A percentile compares a stretch with the other conserved stretches of the same genome.
Evolutionary conservation across 2,888 invertebrate species (phyloP).

Genomic region (Agrochola lychnidis): DNA sequence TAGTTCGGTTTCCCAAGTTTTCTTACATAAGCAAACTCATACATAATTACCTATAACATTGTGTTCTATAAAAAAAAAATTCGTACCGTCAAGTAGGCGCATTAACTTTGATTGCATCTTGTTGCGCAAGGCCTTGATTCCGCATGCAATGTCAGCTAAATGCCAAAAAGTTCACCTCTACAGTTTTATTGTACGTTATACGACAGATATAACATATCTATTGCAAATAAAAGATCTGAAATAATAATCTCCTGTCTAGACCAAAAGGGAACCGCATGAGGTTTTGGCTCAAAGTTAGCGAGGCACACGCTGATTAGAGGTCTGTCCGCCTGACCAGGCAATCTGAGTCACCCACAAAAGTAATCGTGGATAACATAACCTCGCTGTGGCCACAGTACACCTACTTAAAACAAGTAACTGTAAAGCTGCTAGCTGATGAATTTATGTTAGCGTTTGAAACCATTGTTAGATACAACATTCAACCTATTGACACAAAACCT

Average conservation of each 20-base stretch:
- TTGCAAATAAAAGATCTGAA: constrained; percentile 32
- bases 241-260: constrained; percentile 50
- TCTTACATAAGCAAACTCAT: background rate
- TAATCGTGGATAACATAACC: constrained; percentile 36
- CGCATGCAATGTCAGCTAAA: constrained; percentile 64
- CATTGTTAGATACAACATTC: constrained; percentile 33
- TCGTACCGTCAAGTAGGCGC: constrained; percentile 8
- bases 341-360: constrained; percentile 44
- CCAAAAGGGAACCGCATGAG: constrained; percentile 37
- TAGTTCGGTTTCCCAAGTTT: background rate
- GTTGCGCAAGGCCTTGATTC: constrained; percentile 55
- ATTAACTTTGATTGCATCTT: constrained; percentile 47
- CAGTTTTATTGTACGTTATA: constrained; percentile 17
- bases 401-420: constrained; percentile 44
- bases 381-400: constrained; percentile 24
- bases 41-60: background rate
- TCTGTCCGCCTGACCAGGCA: constrained; percentile 39
- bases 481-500: constrained; percentile 32
- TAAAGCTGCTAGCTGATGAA: constrained; percentile 32
- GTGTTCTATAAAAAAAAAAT: background rate
- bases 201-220: constrained; percentile 7
- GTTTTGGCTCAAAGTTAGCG: constrained; percentile 29
- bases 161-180: constrained; percentile 60
- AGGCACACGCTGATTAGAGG: constrained; percentile 42
- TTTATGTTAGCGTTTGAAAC: constrained; percentile 43